Conservation (phyloP, 2,113 vertebrate species). For the Grammomys surdaster region DNA sequence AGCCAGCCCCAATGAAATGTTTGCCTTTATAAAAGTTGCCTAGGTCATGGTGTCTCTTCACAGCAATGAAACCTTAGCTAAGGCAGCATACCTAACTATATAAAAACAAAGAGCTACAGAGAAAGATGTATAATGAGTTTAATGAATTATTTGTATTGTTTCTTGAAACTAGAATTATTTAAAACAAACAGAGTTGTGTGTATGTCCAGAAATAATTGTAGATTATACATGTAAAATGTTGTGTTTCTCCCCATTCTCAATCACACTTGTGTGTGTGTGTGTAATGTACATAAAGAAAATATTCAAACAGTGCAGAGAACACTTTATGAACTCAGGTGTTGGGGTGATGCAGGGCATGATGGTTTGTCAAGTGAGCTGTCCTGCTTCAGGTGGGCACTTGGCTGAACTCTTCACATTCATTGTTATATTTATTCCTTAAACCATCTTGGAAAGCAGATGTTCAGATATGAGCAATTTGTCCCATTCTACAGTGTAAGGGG, state of each 20-base stretch:
- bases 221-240: background rate
- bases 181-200: background rate
- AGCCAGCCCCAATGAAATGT: too few relatives aligned
- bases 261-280: fast-evolving
- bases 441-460: background rate
- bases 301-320: background rate
- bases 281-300: background rate
- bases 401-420: background rate
- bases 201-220: background rate
- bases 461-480: background rate
- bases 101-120: background rate
- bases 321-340: too few relatives aligned
- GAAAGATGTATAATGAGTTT: background rate
- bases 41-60: too few relatives aligned
- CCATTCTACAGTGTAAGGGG: background rate
- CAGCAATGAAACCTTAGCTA: too few relatives aligned
- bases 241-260: background rate
- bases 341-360: background rate
- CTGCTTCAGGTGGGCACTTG: background rate
- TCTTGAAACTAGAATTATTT: background rate
- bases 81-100: background rate
- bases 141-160: background rate
- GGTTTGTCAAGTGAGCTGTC: background rate
- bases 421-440: background rate
- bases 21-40: too few relatives aligned